phyloP scores from a whole-genome alignment of 2,113 vertebrate genomes.

The Tylochromis polylepis region DNA sequence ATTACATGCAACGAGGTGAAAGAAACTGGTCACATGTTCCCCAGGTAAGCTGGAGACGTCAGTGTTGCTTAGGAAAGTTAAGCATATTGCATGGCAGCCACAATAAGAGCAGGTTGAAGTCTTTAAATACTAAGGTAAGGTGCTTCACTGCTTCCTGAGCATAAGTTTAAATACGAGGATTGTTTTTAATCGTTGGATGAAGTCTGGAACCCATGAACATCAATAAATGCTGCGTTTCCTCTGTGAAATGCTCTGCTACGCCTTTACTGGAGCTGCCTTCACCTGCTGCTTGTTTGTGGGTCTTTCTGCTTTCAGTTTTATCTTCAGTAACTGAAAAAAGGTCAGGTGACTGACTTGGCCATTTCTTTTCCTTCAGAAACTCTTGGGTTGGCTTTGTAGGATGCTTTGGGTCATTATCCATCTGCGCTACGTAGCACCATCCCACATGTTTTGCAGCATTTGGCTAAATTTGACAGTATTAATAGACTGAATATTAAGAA shows the following conservation, averaged over 20 bases:
- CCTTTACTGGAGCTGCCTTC: neutral
- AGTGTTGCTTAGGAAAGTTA: neutral
- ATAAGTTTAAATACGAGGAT: neutral
- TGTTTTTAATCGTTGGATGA: neutral
- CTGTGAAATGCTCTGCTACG: too few species aligned
- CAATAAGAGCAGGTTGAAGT: neutral
- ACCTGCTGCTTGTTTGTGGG: neutral
- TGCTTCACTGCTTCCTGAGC: neutral
- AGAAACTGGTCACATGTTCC: conserved; percentile 97
- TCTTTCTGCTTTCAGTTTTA: neutral
- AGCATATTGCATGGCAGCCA: neutral
- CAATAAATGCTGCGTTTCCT: neutral
- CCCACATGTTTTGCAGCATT: neutral
- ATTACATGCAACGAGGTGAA: conserved; percentile 96
- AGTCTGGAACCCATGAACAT: rapidly evolving
- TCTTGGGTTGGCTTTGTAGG: neutral
- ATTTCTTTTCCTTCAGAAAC: neutral
- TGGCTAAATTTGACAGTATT: neutral
- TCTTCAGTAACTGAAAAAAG: neutral
- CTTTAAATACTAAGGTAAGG: neutral
- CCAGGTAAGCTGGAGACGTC: conserved; percentile 75
- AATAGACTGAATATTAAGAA: neutral
- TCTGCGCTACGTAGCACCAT: neutral
- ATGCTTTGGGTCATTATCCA: neutral
- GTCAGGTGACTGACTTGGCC: neutral